Conservation (phyloP, 1,140 invertebrate genomes). For the Tenebrio molitor region DNA sequence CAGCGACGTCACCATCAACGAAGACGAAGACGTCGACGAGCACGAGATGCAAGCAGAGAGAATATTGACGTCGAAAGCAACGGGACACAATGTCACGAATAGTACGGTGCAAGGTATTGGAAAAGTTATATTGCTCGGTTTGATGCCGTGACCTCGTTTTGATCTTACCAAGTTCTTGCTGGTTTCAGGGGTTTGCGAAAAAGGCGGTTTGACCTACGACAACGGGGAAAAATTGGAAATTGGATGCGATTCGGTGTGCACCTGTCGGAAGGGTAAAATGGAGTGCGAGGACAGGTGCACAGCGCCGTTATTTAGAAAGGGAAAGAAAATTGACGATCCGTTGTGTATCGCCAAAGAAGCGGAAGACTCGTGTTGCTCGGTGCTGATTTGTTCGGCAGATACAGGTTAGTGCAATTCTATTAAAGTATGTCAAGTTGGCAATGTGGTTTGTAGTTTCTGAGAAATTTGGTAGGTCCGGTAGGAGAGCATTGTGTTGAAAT, state of each 20-base stretch:
- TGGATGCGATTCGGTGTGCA: conserved; percentile 80
- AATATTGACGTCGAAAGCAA: conserved; percentile 62
- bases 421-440: background rate
- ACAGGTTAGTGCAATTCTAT: conserved; percentile 65
- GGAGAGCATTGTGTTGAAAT: too few relatives aligned
- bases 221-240: conserved; percentile 75
- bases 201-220: conserved; percentile 64
- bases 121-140: background rate
- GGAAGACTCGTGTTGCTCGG: conserved; percentile 84
- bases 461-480: too few relatives aligned
- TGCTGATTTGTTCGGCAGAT: conserved; percentile 74
- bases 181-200: conserved; percentile 58
- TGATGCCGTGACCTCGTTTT: background rate
- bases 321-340: conserved; percentile 76
- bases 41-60: conserved; percentile 61
- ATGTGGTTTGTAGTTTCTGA: conserved; percentile 4
- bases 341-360: conserved; percentile 79
- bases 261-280: conserved; percentile 74
- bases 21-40: conserved; percentile 72
- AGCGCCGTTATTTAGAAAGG: conserved; percentile 73
- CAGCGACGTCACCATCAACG: conserved; percentile 78
- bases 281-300: conserved; percentile 79
- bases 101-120: conserved; percentile 38
- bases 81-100: conserved; percentile 42
- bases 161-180: background rate